These are phyloP conservation scores for Palythoa heliodiscus DNA, from an alignment of 92 coral and sea anemone genomes.

Conservation along the genomic window DNA sequence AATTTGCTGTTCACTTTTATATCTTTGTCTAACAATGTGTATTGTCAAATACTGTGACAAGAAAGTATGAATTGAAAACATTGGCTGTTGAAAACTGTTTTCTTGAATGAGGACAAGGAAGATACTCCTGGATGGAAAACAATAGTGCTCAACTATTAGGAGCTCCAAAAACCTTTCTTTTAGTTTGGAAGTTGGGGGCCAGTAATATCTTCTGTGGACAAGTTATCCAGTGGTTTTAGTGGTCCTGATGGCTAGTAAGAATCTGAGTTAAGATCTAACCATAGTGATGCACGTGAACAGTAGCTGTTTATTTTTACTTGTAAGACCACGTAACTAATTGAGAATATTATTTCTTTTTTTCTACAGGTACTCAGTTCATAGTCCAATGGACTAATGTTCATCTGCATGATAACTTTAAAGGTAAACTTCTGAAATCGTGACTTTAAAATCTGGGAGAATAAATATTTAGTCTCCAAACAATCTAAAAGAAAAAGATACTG, in stretches of 20 bases:
- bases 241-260: constrained; percentile 11
- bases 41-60: no score
- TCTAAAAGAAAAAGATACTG: no score
- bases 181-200: constrained; percentile 22
- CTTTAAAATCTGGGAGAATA: no score
- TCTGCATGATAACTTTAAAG: constrained; percentile 52
- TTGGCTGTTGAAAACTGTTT: no score
- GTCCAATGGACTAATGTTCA: constrained; percentile 74
- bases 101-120: neutral
- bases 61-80: no score
- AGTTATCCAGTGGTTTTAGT: neutral
- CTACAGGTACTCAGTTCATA: constrained; percentile 63
- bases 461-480: no score
- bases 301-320: neutral
- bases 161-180: neutral
- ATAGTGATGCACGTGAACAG: neutral
- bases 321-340: neutral
- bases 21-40: no score
- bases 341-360: neutral
- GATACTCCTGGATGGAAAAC: neutral
- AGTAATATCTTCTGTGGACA: constrained; percentile 7
- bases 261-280: neutral
- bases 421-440: constrained; percentile 28
- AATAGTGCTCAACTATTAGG: neutral
- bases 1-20: no score